These are phyloP conservation scores for Listronotus oregonensis DNA, from an alignment of 1,140 invertebrate genomes.

Conservation along the genomic window DNA sequence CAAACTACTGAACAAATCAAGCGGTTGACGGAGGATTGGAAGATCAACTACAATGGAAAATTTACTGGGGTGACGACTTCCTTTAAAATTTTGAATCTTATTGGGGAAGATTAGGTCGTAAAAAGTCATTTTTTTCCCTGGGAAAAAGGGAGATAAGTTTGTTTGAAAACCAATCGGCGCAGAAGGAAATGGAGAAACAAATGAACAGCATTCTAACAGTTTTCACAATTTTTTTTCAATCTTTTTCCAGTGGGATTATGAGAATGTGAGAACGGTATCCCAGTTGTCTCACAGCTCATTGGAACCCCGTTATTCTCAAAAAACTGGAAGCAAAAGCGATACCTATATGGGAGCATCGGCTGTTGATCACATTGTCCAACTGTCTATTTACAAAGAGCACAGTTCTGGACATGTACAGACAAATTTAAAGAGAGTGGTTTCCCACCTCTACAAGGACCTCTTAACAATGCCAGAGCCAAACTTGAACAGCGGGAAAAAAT, in stretches of 20 bases:
- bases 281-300: conserved; percentile 67
- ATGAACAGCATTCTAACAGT: conserved; percentile 74
- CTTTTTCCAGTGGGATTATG: conserved; percentile 67
- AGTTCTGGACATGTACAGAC: conserved; percentile 72
- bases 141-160: conserved; percentile 72
- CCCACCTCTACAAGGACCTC: conserved; percentile 68
- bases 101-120: conserved; percentile 83
- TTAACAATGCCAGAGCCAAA: conserved; percentile 63
- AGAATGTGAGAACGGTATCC: conserved; percentile 61
- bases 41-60: conserved; percentile 80
- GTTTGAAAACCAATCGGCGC: conserved; percentile 66
- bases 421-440: conserved; percentile 69
- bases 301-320: conserved; percentile 62
- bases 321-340: conserved; percentile 46
- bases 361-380: conserved; percentile 88
- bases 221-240: conserved; percentile 67
- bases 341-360: conserved; percentile 75
- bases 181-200: conserved; percentile 69
- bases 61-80: conserved; percentile 84
- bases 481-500: conserved; percentile 71
- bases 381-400: conserved; percentile 80
- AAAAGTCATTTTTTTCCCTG: conserved; percentile 80
- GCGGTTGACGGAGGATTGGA: conserved; percentile 87
- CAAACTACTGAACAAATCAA: conserved; percentile 81
- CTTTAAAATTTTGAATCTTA: conserved; percentile 82